Base-by-base conservation (phyloP, 2,888 invertebrate genomes). In the Operophtera brumata region DNA sequence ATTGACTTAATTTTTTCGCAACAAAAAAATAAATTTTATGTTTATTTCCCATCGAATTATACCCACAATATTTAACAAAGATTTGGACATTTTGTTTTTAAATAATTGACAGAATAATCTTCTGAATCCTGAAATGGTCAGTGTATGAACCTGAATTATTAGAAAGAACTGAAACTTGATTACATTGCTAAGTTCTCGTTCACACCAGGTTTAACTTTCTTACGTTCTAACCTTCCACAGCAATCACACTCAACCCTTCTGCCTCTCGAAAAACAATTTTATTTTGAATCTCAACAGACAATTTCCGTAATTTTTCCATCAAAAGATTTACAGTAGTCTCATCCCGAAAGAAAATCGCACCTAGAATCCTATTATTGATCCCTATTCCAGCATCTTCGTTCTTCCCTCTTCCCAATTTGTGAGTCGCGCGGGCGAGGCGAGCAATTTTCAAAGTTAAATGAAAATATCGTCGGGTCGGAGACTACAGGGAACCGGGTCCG, bases 381-480 rank as follows among this genome's bases (percentile, higher is more conserved):
- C 85, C 83, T 82, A 83, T 86, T 84, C 68, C 82, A 79, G 84
- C 80, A 82, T 56, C 55, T 47, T 55, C 55, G 41, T 28, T 42
- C 46, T 52, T 54, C 54, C 55, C 42, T 54, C 56, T 48, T 57
- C 57, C 57, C 88, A 89, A 87, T 88, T 88, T 88, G 85, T 82
- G 79, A 83, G 77, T 66, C 77, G 80, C 78, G 81, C 75, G 73
- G 75, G 75, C 79, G 79, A 78, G 77, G 75, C 76, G 69, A 79
- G 78, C 87, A 87, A 87, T 88, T 86, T 87, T 84, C 82, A 85
- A 87, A 87, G 80, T 86, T 89, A 89, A 88, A 89, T 89, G 86
- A 88, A 87, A 89, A 89, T 87, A 86, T 84, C 80, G 78, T 73
- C 70, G 75, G 76, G 75, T 69, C 69, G 67, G 69, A 70, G 69